Conservation (phyloP, 35 echinoderm and acorn worm species). For the Anneissia japonica region DNA sequence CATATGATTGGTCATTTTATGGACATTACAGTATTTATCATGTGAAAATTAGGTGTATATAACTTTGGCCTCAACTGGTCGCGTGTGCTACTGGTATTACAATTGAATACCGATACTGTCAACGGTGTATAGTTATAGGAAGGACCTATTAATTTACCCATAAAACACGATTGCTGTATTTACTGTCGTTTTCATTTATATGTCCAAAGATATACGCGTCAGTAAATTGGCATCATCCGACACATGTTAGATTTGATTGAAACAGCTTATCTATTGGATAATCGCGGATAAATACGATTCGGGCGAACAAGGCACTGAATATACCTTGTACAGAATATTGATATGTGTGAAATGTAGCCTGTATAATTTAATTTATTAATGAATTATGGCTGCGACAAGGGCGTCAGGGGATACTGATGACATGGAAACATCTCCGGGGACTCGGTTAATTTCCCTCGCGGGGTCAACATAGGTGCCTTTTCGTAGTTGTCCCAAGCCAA, state of each 20-base stretch:
- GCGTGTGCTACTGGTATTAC: too few relatives aligned
- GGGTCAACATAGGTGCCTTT: not conserved
- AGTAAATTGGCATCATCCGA: not conserved
- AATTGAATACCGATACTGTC: not conserved
- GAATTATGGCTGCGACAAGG: not conserved
- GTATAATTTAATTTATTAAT: slow-evolving; percentile 1
- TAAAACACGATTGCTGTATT: not conserved
- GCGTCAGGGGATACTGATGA: not conserved
- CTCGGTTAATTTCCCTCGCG: not conserved
- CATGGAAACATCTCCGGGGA: not conserved
- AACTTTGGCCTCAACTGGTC: too few relatives aligned
- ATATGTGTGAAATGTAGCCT: not conserved
- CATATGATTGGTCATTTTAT: too few relatives aligned
- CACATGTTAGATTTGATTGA: not conserved
- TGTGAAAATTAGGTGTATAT: too few relatives aligned
- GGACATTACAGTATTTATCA: too few relatives aligned
- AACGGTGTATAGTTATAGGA: not conserved
- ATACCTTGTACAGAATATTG: not conserved
- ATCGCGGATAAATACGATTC: not conserved
- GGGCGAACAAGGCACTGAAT: not conserved
- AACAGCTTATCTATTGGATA: not conserved
- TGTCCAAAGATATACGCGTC: not conserved
- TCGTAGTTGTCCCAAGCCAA: not conserved
- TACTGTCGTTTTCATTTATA: not conserved
- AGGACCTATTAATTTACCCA: not conserved